These are phyloP conservation scores for Chelmon rostratus DNA, from an alignment of 2,797 vertebrate genomes.

Conservation along the genomic window DNA sequence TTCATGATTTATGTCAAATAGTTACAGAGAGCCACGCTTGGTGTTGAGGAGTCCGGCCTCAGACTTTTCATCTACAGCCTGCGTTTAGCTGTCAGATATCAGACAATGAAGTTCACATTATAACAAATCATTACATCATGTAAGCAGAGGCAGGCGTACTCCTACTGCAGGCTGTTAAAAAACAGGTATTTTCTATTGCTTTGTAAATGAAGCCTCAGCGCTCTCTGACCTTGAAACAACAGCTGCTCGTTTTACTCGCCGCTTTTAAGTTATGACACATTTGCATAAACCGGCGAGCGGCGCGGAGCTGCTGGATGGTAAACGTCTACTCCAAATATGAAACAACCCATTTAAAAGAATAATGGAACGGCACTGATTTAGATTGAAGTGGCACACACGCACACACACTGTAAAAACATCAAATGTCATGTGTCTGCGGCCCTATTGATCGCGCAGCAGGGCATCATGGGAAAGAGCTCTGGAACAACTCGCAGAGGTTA, in stretches of 20 bases:
- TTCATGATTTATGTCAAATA: slow-evolving; percentile 48
- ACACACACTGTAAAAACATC: slow-evolving; percentile 42
- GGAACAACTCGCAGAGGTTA: slow-evolving; percentile 54
- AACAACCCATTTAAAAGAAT: slow-evolving; percentile 32
- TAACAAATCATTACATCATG: slow-evolving; percentile 51
- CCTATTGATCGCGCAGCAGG: slow-evolving; percentile 56
- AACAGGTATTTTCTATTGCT: slow-evolving; percentile 21
- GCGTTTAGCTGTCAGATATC: slow-evolving; percentile 24
- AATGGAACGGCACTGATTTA: slow-evolving; percentile 34
- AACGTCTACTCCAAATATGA: slow-evolving; percentile 38
- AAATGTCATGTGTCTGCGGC: slow-evolving; percentile 60
- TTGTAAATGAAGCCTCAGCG: slow-evolving; percentile 35
- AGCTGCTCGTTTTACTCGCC: slow-evolving; percentile 51
- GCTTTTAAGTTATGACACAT: slow-evolving; percentile 48
- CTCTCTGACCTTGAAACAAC: slow-evolving; percentile 59
- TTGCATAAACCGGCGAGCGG: slow-evolving; percentile 43
- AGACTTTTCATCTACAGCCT: slow-evolving; percentile 20
- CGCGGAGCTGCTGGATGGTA: slow-evolving; percentile 8
- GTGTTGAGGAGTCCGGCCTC: slow-evolving; percentile 13
- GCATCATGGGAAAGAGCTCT: slow-evolving; percentile 57
- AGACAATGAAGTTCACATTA: slow-evolving; percentile 24
- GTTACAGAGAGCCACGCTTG: slow-evolving; percentile 11
- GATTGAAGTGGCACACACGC: slow-evolving; percentile 1
- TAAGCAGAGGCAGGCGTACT: not conserved
- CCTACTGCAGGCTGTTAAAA: slow-evolving; percentile 4